Base-by-base conservation (phyloP, 1,140 invertebrate genomes). In the Chionoecetes opilio region DNA sequence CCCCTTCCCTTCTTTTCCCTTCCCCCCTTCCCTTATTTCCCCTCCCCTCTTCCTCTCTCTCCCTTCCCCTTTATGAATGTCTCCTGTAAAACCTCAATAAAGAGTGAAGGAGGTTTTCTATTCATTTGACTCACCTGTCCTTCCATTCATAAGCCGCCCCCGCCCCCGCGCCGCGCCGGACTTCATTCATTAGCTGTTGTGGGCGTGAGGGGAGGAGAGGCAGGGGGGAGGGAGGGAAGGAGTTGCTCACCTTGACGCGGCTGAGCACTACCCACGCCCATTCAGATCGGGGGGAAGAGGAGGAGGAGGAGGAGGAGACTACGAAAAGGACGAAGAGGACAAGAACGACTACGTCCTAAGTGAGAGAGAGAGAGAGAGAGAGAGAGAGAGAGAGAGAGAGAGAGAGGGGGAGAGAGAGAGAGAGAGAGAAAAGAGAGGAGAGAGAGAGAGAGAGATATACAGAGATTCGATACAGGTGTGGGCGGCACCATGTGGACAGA, bases 241-340 rank as follows among this genome's bases (percentile, higher is more conserved):
- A 75, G 63, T 75, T n/a, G 63, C 63, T 75, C 63, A 75, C 63
- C 63, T 75, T 75, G 63, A 75, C 63, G 63, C 63, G 63, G 63
- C 63, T 75, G 11, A 75, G 8, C 63, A 75, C 63, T n/a, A 75
- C 63, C 63, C 63, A 75, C 63, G 63, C 63, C 63, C 63, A 75
- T 75, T 75, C 63, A 41, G 29, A 38, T 17, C 3, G 32, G 38
- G 87, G 35, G 41, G 87, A 41, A 17, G 87, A 86, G 84, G 84
- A 86, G 84, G 84, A 86, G 84, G 84, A 86, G 84, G 84, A 86
- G 84, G 84, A 86, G 84, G 84, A 86, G 84, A 86, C 1, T 31
- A 86, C 14, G 84, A 86, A 29, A 29, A 86, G 84, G 84, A 86
- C 14, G 35, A 75, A n/a, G 21, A 75, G 63, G 63, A 75, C 21